phyloP scores from a whole-genome alignment of 2,797 vertebrate genomes.

The Molossus alvarezi region DNA sequence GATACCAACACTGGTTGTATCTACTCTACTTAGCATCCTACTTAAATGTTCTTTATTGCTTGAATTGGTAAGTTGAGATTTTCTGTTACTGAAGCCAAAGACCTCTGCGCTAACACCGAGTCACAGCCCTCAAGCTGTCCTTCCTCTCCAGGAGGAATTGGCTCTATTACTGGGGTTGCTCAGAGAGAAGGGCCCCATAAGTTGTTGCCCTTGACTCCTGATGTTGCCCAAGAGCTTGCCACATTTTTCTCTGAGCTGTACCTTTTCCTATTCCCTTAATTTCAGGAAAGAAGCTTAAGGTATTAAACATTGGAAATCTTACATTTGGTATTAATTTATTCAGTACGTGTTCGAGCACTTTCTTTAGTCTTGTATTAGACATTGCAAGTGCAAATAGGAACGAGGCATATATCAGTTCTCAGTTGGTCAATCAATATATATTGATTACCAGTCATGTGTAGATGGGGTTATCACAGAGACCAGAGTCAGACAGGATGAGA shows the following conservation, averaged over 20 bases:
- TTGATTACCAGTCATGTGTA: not conserved
- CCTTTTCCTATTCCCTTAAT: not conserved
- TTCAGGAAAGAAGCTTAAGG: slow-evolving; percentile 2
- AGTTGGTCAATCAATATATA: not conserved
- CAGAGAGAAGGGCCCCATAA: not conserved
- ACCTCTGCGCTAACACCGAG: not conserved
- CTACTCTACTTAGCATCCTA: not conserved
- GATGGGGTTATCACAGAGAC: not conserved
- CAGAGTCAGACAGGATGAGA: not conserved
- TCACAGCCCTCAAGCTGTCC: not conserved
- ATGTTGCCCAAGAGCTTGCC: not conserved
- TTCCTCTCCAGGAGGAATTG: not conserved
- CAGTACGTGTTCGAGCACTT: not conserved
- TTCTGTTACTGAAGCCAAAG: not conserved
- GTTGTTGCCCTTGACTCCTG: not conserved
- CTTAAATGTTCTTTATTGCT: slow-evolving; percentile 31
- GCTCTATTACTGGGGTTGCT: not conserved
- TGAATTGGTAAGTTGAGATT: not conserved
- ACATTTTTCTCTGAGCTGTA: not conserved
- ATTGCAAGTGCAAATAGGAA: not conserved
- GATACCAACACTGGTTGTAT: not conserved
- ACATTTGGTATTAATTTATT: not conserved
- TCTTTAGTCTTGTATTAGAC: not conserved
- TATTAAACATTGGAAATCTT: slow-evolving; percentile 24
- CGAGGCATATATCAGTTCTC: not conserved